Conservation (phyloP, 2,113 vertebrate genomes). For the Oreotrochilus melanogaster region DNA sequence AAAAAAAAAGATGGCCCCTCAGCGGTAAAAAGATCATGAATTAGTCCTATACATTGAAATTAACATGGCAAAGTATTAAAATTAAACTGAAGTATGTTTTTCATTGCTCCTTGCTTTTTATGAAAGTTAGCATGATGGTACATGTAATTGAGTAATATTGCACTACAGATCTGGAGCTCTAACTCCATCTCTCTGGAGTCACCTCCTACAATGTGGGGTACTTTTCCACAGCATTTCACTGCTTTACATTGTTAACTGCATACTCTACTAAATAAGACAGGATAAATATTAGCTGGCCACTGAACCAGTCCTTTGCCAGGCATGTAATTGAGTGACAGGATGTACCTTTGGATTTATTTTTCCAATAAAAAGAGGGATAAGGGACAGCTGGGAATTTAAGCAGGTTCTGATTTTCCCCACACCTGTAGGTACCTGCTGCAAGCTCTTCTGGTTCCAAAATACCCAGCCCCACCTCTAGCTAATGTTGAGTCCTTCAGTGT, state of each 20-base stretch:
- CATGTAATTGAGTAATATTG: background rate
- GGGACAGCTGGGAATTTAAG: background rate
- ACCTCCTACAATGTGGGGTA: background rate
- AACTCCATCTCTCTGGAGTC: background rate
- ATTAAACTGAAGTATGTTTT: background rate
- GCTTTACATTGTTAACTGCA: background rate
- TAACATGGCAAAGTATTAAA: constrained; percentile 38
- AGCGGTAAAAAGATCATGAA: constrained; percentile 45
- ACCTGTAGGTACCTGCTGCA: too few relatives aligned
- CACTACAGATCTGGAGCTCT: background rate
- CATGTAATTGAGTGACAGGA: background rate
- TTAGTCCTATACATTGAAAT: constrained; percentile 53
- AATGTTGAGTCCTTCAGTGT: too few relatives aligned
- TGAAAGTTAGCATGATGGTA: background rate
- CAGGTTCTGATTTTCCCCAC: background rate
- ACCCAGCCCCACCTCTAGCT: too few relatives aligned
- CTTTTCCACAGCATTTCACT: background rate
- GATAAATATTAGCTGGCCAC: background rate
- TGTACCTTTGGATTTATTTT: background rate
- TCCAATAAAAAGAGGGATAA: background rate
- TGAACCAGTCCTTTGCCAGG: background rate
- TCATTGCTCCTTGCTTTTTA: background rate
- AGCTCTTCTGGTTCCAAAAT: too few relatives aligned
- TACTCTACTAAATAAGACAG: background rate
- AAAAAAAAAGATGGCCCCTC: constrained; percentile 62